Base-by-base conservation (phyloP, 1,140 invertebrate genomes). In the Kradibia gibbosae region DNA sequence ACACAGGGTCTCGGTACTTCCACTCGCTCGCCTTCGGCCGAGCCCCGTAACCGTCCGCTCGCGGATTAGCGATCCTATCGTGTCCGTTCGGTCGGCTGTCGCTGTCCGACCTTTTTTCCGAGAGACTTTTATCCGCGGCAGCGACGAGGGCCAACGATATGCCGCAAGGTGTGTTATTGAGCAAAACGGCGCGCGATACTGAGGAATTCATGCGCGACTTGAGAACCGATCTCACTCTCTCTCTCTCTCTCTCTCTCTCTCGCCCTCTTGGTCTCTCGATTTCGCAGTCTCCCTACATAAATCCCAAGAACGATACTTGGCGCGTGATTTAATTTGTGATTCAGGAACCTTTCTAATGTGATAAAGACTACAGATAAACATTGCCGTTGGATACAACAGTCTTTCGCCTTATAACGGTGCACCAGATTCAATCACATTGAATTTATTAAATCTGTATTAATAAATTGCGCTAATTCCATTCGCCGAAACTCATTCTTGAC, bases 91-190 rank as follows among this genome's bases (percentile, higher is more conserved):
- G 31, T 45, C 45, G 42, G 45, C 39, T 65, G 57, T 65, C 75
- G 57, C 22, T 62, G 39, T 31, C 39, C 34, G 15, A 28, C 48
- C 31, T 36, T 22, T 39, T 39, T 36, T 31, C 34, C 62, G 34
- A 34, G 62, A 39, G 31, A 57, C 53, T 42, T 76, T 76, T 73
- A 50, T 73, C 36, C 4, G 71, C 71, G 4, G 22, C 4, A 67
- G 34, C 62, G 62, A 67, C 62, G 70, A 71, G 70, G 70, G 42
- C 39, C 15, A 48, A 71, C 70, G 60, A 75, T 75, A 62, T 77
- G 25, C 57, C 28, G 62, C 45, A 53, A 67, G 76, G 75, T 53
- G 76, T 67, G 76, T 70, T 78, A 78, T 78, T 78, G 62, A 62
- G 76, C 53, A 62, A 76, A 39, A 25, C 31, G 8, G 36, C 7